These are phyloP conservation scores for Vanessa cardui DNA, from an alignment of 2,888 invertebrate species.

Conservation along the genomic window DNA sequence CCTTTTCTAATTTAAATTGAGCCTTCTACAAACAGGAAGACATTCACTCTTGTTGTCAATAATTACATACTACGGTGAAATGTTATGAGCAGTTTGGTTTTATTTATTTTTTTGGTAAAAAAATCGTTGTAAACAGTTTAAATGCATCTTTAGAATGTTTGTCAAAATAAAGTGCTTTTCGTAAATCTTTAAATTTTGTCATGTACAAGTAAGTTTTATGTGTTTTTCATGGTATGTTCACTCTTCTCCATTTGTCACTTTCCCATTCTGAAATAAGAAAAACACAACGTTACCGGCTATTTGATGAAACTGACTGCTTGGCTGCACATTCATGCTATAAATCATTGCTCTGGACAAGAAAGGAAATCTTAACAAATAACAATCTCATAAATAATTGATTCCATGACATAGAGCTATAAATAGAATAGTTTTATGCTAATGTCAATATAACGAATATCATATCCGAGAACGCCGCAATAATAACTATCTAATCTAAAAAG, in stretches of 20 bases:
- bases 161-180: slow-evolving; percentile 19
- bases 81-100: background rate
- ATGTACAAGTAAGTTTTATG: slow-evolving; percentile 15
- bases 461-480: too few relatives aligned
- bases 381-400: too few relatives aligned
- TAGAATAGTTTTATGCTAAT: too few relatives aligned
- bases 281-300: background rate
- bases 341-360: too few relatives aligned
- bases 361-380: too few relatives aligned
- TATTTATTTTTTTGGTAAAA: background rate
- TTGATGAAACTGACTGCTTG: too few relatives aligned
- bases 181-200: slow-evolving; percentile 1
- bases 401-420: too few relatives aligned
- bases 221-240: slow-evolving; percentile 42
- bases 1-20: slow-evolving; percentile 18
- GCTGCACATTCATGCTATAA: too few relatives aligned
- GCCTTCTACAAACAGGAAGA: slow-evolving; percentile 25
- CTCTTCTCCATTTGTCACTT: slow-evolving; percentile 70
- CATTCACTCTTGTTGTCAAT: background rate
- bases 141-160: slow-evolving; percentile 33
- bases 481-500: too few relatives aligned
- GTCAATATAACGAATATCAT: too few relatives aligned
- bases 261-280: slow-evolving; percentile 56
- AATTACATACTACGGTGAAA: too few relatives aligned
- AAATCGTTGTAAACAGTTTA: slow-evolving; percentile 33